Percentiles rank a stretch among this genome's conserved stretches.
These are phyloP conservation scores for Lucilia sericata DNA, from an alignment of 1,140 invertebrate species.

Conservation along the genomic window DNA sequence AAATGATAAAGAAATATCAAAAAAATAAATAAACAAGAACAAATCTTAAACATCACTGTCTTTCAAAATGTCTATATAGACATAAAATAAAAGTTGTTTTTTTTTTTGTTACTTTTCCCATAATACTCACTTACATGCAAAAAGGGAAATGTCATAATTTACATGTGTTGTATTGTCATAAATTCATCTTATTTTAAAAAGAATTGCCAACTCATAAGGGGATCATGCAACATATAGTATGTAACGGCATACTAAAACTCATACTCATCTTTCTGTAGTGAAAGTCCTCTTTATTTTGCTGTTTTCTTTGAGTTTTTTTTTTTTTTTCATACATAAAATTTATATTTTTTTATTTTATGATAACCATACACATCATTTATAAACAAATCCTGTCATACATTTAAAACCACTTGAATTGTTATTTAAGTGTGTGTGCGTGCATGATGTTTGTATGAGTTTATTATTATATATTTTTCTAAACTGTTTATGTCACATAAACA, in stretches of 20 bases:
- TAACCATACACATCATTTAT: conserved; percentile 15
- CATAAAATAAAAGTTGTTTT: background rate
- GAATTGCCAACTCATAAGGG: background rate
- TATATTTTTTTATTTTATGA: background rate
- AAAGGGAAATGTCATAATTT: conserved; percentile 11
- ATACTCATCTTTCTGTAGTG: background rate
- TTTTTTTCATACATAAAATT: no score
- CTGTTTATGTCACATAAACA: conserved; percentile 20
- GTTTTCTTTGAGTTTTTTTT: background rate
- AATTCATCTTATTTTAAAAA: conserved; percentile 15
- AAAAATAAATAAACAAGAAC: background rate
- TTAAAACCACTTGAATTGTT: background rate
- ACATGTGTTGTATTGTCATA: conserved; percentile 23
- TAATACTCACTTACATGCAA: no score
- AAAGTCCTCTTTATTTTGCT: conserved; percentile 4
- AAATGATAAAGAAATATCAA: background rate
- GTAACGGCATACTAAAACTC: background rate
- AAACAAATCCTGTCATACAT: conserved; percentile 21
- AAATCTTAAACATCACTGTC: background rate
- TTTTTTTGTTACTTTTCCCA: background rate
- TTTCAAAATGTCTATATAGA: background rate
- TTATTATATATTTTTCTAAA: background rate
- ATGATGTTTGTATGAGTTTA: background rate
- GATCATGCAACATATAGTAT: background rate
- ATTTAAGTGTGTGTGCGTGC: background rate